phyloP scores from a whole-genome alignment of 2,113 vertebrate genomes.

The Macaca fascicularis region DNA sequence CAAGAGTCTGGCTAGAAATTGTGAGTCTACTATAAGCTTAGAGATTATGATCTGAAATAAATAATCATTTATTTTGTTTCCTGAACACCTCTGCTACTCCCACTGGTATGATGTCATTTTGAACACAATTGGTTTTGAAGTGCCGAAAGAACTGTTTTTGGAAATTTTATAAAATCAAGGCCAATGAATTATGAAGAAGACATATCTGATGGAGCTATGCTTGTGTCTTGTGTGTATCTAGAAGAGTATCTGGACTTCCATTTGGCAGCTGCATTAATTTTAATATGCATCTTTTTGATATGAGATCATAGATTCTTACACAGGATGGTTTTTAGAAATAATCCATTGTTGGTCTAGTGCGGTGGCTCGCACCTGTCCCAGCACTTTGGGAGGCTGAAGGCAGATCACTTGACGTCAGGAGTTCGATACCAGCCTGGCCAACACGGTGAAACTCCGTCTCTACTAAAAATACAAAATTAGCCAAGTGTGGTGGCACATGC shows the following conservation, averaged over 20 bases:
- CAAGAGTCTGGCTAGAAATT: neutral
- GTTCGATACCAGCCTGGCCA: too few species aligned
- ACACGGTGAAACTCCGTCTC: too few species aligned
- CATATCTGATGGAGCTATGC: neutral
- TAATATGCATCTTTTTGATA: neutral
- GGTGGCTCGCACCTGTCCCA: too few species aligned
- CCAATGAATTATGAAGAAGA: neutral
- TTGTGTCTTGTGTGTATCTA: neutral
- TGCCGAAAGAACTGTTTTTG: neutral
- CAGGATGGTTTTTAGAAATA: neutral
- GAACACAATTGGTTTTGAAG: neutral
- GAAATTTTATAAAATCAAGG: conserved; percentile 21
- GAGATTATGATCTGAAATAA: conserved; percentile 2
- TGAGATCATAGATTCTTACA: neutral
- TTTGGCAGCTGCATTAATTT: neutral
- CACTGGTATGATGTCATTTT: neutral
- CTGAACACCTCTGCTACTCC: conserved; percentile 10
- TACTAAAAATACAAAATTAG: too few species aligned
- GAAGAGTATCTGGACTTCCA: neutral
- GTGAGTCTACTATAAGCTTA: neutral
- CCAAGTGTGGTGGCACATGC: too few species aligned
- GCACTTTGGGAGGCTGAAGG: too few species aligned
- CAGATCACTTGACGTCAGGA: too few species aligned
- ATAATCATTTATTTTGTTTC: neutral
- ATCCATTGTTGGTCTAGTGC: neutral